Conservation (phyloP, 1,140 invertebrate species). For the Ruditapes philippinarum region DNA sequence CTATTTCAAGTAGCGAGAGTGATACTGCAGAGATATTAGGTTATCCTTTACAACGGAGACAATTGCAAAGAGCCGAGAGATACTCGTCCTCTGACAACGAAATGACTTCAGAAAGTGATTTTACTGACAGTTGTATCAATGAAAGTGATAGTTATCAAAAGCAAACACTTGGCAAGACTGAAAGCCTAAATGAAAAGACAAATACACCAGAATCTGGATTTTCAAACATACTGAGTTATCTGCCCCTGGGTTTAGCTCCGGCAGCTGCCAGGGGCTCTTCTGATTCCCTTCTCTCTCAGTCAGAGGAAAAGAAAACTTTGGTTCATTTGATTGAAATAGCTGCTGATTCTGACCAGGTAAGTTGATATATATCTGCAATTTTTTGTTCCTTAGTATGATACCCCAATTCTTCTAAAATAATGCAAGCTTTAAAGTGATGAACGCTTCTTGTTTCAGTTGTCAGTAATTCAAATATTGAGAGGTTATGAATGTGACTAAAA, state of each 20-base stretch:
- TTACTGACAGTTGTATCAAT: neutral
- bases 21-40: constrained; percentile 23
- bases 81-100: constrained; percentile 42
- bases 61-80: neutral
- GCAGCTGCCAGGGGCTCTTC: constrained; percentile 1
- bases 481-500: too few relatives aligned
- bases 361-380: too few relatives aligned
- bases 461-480: too few relatives aligned
- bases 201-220: neutral
- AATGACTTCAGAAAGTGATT: constrained; percentile 24
- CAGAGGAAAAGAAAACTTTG: constrained; percentile 44
- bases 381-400: too few relatives aligned
- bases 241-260: constrained; percentile 22
- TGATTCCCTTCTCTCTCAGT: constrained; percentile 49
- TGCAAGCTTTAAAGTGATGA: too few relatives aligned
- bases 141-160: neutral
- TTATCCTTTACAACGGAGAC: neutral
- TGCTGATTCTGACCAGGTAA: constrained; percentile 60
- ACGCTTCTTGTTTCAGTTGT: too few relatives aligned
- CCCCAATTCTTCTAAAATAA: too few relatives aligned
- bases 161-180: neutral
- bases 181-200: neutral
- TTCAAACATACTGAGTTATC: constrained; percentile 25
- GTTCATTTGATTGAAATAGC: constrained; percentile 15
- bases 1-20: constrained; percentile 53